A percentile compares a stretch with the other conserved stretches of the same genome.
Evolutionary conservation across 2,113 vertebrate species (phyloP).

Genomic region (Peucedramus taeniatus): DNA sequence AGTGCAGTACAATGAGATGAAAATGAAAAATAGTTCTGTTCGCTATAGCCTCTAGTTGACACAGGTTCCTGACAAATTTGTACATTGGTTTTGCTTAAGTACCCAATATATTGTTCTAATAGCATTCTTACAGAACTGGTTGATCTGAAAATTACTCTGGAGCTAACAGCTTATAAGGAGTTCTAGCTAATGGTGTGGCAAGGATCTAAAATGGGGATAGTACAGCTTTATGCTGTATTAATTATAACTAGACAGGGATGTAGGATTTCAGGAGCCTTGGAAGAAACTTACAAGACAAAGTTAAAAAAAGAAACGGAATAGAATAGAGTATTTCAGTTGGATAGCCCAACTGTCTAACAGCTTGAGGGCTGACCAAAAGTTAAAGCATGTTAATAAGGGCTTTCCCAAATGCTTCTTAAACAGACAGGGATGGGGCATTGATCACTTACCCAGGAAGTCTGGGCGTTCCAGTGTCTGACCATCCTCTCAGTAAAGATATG

Average conservation of each 20-base stretch:
- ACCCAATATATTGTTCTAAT: background rate
- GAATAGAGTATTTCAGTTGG: background rate
- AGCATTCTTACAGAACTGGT: background rate
- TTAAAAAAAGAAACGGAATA: background rate
- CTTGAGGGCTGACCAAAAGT: background rate
- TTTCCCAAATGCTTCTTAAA: background rate
- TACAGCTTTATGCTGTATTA: background rate
- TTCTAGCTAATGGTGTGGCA: background rate
- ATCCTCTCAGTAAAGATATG: background rate
- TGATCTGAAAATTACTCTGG: background rate
- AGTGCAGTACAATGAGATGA: background rate
- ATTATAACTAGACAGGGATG: background rate
- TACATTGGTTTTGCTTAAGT: background rate
- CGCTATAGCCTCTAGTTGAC: background rate
- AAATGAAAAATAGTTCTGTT: background rate
- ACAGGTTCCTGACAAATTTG: background rate
- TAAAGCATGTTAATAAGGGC: background rate
- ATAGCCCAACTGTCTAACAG: background rate
- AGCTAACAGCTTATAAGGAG: background rate
- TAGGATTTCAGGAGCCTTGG: background rate
- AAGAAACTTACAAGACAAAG: background rate
- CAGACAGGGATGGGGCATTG: accelerated
- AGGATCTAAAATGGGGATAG: background rate
- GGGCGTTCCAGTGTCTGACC: background rate
- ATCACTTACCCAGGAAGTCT: background rate